Conservation (phyloP, 2,113 vertebrate species). For the Morone saxatilis region DNA sequence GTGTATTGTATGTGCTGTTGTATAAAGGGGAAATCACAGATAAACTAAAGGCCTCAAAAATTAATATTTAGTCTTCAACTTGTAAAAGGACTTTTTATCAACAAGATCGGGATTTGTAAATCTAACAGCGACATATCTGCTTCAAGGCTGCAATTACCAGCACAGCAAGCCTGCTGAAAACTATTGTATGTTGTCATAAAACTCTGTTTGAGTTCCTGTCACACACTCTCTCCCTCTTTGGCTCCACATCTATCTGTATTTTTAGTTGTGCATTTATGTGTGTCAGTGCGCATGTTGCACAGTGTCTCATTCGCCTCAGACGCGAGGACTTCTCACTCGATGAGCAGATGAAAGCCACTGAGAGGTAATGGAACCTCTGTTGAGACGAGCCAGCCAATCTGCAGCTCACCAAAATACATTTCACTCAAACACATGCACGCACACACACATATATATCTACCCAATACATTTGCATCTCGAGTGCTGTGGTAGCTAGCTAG, state of each 20-base stretch:
- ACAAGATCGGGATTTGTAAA: neutral
- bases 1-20: too few relatives aligned
- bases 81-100: neutral
- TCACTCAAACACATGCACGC: constrained; percentile 45
- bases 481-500: constrained; percentile 66
- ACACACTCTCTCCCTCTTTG: neutral
- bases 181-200: constrained; percentile 36
- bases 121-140: neutral
- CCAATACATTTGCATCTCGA: constrained; percentile 73
- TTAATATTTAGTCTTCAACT: too few relatives aligned
- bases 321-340: constrained; percentile 51
- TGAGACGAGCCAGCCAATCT: constrained; percentile 83
- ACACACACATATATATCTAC: constrained; percentile 10
- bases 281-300: constrained; percentile 29
- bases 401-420: constrained; percentile 79
- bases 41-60: too few relatives aligned
- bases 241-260: constrained; percentile 27
- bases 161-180: neutral
- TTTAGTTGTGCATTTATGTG: constrained; percentile 49
- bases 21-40: neutral
- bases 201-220: constrained; percentile 58
- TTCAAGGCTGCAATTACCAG: constrained; percentile 16
- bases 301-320: constrained; percentile 51
- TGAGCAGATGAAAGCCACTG: constrained; percentile 80
- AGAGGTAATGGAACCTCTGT: constrained; percentile 84